These are phyloP conservation scores for Chrysaora quinquecirrha DNA, from an alignment of 30 jellyfish, hydroid and myxozoan genomes.

Conservation along the genomic window DNA sequence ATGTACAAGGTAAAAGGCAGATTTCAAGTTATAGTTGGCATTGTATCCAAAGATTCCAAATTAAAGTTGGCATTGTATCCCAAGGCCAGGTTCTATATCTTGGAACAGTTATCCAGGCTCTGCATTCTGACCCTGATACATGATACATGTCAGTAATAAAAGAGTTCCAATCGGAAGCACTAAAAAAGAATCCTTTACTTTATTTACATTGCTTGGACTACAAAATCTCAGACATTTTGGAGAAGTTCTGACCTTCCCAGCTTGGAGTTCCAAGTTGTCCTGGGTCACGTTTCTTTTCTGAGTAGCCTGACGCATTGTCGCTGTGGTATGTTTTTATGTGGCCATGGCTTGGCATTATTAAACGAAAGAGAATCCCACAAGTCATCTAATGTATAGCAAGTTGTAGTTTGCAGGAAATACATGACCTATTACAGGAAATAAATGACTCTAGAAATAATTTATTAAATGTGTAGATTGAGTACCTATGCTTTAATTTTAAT, in stretches of 20 bases:
- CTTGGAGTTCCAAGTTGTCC: background rate
- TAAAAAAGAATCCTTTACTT: background rate
- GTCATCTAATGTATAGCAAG: background rate
- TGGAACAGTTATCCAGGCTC: too few species aligned
- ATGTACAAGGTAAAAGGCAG: too few species aligned
- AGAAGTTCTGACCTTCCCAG: slow-evolving; percentile 2
- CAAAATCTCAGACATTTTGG: background rate
- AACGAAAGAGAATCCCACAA: background rate
- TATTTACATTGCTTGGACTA: background rate
- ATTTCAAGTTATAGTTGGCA: too few species aligned
- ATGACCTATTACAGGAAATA: too few species aligned
- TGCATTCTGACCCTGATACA: too few species aligned
- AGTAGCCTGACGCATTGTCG: background rate
- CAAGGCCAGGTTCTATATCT: too few species aligned
- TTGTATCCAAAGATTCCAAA: too few species aligned
- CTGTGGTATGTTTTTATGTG: background rate
- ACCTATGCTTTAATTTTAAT: too few species aligned
- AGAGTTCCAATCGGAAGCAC: background rate
- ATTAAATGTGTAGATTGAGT: too few species aligned
- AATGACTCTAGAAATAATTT: background rate
- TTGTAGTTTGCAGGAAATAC: background rate
- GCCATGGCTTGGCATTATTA: background rate
- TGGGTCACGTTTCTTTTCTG: background rate
- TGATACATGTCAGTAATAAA: background rate
- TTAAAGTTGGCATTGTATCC: too few species aligned